Base-by-base conservation (phyloP, 2,888 invertebrate genomes). In the Doris montereyensis region DNA sequence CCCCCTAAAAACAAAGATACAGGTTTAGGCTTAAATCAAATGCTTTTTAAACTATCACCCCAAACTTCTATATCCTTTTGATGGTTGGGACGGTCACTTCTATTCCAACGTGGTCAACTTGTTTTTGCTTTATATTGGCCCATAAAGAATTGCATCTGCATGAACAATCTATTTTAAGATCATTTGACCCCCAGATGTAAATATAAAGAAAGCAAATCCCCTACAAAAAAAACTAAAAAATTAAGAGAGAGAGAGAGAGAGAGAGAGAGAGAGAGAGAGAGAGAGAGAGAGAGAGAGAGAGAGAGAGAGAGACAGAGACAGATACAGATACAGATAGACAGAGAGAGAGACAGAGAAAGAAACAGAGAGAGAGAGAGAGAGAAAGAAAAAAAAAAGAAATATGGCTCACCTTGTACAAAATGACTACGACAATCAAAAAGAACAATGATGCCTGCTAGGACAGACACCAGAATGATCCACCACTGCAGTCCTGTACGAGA, bases 391-490 rank as follows among this genome's bases (percentile, higher is more conserved):
- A 17, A 41, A 10, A 10, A 41, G 8, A 41, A 41, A 41, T 41
- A 41, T 41, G 52, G 21, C 82, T 97, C 76, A 96, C 94, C 93
- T 95, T 97, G 95, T 96, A 97, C 80, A 98, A 92, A 28, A 95
- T 93, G 73, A 95, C 93, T 65, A 96, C 95, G 74, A 98, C 93
- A 1, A 97, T n/a, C 90, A 57, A 96, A 94, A 52, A 98, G 93
- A 26, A 98, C 93, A 83, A 97, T 89, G 52, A 98, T 92, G 10
- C 98, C 98, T 0, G 95, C 95, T 79, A 96, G 93, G 75, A 96
- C 94, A 52, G 97, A 95, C 73, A 96, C 93, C 83, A 93, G 89
- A 83, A 96, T 96, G 83, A 97, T 95, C 96, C 97, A 97, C 85
- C 96, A 93, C 17, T 96, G 95, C n/a, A n/a, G 5, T 97, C 94